Percentiles rank a stretch among this genome's conserved stretches.
Evolutionary conservation across 2,888 invertebrate genomes (phyloP).

Genomic region (Ophion ellenae): DNA sequence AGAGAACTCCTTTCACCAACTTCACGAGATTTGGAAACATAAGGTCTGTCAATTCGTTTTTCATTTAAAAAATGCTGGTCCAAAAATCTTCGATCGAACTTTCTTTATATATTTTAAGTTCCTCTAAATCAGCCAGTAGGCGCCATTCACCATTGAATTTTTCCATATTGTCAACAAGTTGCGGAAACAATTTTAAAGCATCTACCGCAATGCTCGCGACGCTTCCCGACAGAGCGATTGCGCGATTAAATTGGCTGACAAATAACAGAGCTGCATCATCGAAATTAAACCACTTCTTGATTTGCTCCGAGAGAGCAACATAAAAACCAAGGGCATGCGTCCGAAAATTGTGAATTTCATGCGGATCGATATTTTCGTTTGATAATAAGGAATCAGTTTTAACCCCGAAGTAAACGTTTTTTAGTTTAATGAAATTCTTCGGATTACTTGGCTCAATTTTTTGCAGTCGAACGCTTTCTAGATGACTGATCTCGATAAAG

Average conservation of each 20-base stretch:
- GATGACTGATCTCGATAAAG: constrained; percentile 38
- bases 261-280: constrained; percentile 27
- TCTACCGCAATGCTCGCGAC: constrained; percentile 30
- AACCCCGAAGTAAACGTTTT: constrained; percentile 41
- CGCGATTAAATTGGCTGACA: constrained; percentile 46
- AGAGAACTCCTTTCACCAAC: constrained; percentile 42
- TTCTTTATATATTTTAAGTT: constrained; percentile 13
- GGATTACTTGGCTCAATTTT: constrained; percentile 42
- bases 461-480: constrained; percentile 33
- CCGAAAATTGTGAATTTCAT: constrained; percentile 44
- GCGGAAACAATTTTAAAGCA: constrained; percentile 39
- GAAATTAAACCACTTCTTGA: constrained; percentile 45
- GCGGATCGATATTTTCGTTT: constrained; percentile 43
- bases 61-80: constrained; percentile 21
- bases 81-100: constrained; percentile 45
- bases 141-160: constrained; percentile 45
- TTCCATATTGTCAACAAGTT: constrained; percentile 36
- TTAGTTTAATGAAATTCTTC: constrained; percentile 34
- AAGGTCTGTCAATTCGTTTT: constrained; percentile 23
- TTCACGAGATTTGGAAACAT: constrained; percentile 46
- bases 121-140: constrained; percentile 37
- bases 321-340: constrained; percentile 45
- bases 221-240: constrained; percentile 37
- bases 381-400: constrained; percentile 32
- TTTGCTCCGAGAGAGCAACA: constrained; percentile 45